Evolutionary conservation across 2,113 vertebrate genomes (phyloP), one percentile per base, ranked within the genome.

Genomic region (Hiodon tergisus): DNA sequence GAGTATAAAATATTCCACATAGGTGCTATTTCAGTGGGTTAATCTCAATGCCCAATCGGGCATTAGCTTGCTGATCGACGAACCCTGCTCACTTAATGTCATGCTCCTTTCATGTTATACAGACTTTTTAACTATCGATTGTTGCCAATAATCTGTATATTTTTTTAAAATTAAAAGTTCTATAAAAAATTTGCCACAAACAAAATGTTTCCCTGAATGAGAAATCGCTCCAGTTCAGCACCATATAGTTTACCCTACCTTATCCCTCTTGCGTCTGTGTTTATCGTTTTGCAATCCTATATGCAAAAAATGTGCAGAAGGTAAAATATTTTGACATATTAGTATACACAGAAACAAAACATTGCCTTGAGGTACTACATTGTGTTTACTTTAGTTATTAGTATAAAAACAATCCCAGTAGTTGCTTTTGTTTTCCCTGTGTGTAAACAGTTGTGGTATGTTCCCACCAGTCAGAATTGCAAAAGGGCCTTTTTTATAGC

Each of bases 331-430:
- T 72, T 53, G 66, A 52, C 53, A 48, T 79, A 74, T 75, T 66
- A 72, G 67, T 69, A 71, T 71, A 71, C 65, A 55, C 17, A 79
- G 72, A 74, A 72, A 72, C 62, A 70, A 75, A 81, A 80, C 68
- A 76, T 51, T 4, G 76, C 74, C 76, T 68, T 3, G 57, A 78
- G 78, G 81, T 78, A 74, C 59, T 73, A 65, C 31, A 63, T 48
- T 69, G 54, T 85, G 77, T 78, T 78, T 65, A 77, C 71, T 74
- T 79, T 71, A 72, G 63, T 78, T 76, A 75, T 78, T 80, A 75
- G 71, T 63, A 57, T 31, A 59, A 69, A 67, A 79, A 81, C 78
- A 31, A 31, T 84, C 81, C 77, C 78, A 80, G 72, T 66, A 72
- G 78, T 79, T 79, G 67, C 72, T 80, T 79, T 78, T 78, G 69